phyloP scores from a whole-genome alignment of 2,888 invertebrate species.

The Oligia strigilis region DNA sequence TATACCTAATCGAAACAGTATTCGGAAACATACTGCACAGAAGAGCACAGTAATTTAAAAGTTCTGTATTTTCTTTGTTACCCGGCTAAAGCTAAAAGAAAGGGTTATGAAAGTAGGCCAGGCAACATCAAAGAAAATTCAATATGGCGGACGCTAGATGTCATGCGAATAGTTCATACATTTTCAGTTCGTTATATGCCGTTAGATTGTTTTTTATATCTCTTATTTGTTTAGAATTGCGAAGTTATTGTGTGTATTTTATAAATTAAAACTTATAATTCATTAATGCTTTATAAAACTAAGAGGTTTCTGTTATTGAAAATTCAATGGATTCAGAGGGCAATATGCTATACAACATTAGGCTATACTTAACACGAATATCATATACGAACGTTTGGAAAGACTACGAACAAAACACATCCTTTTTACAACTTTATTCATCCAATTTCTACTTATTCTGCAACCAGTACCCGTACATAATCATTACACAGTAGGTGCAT shows the following conservation, averaged over 20 bases:
- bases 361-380: too few species aligned
- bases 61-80: neutral
- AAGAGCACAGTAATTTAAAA: neutral
- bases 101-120: slow-evolving; percentile 19
- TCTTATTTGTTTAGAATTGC: neutral
- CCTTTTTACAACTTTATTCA: slow-evolving; percentile 2
- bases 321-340: neutral
- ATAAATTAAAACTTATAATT: neutral
- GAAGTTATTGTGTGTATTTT: neutral
- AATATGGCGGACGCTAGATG: slow-evolving; percentile 23
- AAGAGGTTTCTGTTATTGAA: neutral
- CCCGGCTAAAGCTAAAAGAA: slow-evolving; percentile 2
- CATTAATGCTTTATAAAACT: neutral
- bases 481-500: slow-evolving; percentile 83
- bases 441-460: slow-evolving; percentile 54
- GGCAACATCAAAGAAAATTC: slow-evolving; percentile 21
- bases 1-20: neutral
- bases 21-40: neutral
- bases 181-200: neutral
- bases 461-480: slow-evolving; percentile 75
- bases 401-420: neutral
- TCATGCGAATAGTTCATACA: slow-evolving; percentile 8
- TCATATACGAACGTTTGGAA: too few species aligned
- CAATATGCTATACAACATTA: neutral
- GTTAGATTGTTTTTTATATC: neutral